Base-by-base conservation (phyloP, 2,113 vertebrate species). In the Cryptomyrus ogoouensis region DNA sequence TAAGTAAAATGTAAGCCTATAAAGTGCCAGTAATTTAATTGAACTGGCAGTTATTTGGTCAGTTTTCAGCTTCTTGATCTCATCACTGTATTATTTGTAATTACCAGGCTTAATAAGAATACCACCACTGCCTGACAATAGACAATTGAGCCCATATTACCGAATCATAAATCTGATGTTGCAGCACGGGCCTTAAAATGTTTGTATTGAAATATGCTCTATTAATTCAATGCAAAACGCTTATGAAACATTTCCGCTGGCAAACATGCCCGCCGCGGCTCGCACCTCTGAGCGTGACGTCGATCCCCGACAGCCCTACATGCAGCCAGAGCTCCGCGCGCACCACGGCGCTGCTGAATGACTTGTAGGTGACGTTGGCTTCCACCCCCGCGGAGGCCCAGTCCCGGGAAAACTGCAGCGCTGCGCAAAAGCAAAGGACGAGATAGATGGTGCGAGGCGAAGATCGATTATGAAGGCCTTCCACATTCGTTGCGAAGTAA, bases 211-310 rank as follows among this genome's bases (percentile, higher is more conserved):
- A 86, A 13, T 49, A 39, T 80, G 1, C n/a, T 8, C 13, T n/a
- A 46, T n/a, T 24, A 44, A n/a, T 21, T 46, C 8, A 83, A 42
- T 21, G 12, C 7, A 39, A 83, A 83, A 83, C 19, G n/a, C 62
- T 27, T 70, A 80, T 17, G 17, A 35, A 35, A n/a, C 15, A 39
- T 42, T 35, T 42, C 74, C 19, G 5, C 3, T 17, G 35, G 5
- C 70, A 77, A 5, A 13, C 70, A 39, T 3, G 27, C 10, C 5
- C 15, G 5, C 3, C 31, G 70, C 70, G 3, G 1, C 85, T 94
- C 96, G 97, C 92, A 98, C 98, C 98, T 94, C 49, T 94, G 5
- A 99, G 95, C 0, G 98, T 98, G 85, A 99, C 89, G 0, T 99
- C 99, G 35, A 99, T 93, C n/a, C 98, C 97, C 0, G 93, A 94